Conservation (phyloP, 2,797 vertebrate genomes). For the Rhadinocentrus ornatus region DNA sequence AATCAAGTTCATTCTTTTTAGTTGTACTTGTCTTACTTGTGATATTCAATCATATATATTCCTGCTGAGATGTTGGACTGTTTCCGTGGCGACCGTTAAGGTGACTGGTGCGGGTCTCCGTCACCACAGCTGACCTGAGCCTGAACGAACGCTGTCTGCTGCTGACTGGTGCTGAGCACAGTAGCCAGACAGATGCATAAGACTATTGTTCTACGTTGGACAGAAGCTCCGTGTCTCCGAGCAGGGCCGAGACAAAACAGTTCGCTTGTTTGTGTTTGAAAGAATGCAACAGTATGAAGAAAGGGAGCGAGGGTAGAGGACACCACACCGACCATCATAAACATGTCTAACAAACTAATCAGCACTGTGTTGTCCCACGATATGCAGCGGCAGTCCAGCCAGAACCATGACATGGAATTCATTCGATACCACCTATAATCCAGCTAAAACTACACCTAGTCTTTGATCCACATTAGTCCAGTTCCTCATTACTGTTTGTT, state of each 20-base stretch:
- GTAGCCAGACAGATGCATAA: conserved; percentile 12
- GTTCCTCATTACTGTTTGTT: too few relatives aligned
- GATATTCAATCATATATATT: too few relatives aligned
- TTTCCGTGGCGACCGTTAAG: too few relatives aligned
- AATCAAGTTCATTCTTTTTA: too few relatives aligned
- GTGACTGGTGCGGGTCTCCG: too few relatives aligned
- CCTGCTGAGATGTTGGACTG: too few relatives aligned
- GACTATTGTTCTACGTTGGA: conserved; percentile 39
- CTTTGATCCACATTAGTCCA: too few relatives aligned
- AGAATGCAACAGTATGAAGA: conserved; percentile 24
- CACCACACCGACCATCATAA: not conserved
- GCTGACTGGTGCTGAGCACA: conserved; percentile 12
- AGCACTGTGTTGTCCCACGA: not conserved
- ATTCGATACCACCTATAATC: too few relatives aligned
- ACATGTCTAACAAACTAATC: not conserved
- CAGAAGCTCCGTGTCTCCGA: conserved; percentile 30
- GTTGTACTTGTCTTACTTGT: too few relatives aligned
- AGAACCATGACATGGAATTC: not conserved
- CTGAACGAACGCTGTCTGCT: not conserved
- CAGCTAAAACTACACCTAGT: too few relatives aligned
- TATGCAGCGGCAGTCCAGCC: not conserved
- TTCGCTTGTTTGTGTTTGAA: conserved; percentile 32
- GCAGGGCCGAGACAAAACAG: conserved; percentile 8
- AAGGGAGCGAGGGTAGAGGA: conserved; percentile 31
- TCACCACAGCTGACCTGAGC: too few relatives aligned